Percentiles rank a stretch among this genome's conserved stretches.
phyloP scores from a whole-genome alignment of 1,140 invertebrate species.

The Lasaia peninsularis region DNA sequence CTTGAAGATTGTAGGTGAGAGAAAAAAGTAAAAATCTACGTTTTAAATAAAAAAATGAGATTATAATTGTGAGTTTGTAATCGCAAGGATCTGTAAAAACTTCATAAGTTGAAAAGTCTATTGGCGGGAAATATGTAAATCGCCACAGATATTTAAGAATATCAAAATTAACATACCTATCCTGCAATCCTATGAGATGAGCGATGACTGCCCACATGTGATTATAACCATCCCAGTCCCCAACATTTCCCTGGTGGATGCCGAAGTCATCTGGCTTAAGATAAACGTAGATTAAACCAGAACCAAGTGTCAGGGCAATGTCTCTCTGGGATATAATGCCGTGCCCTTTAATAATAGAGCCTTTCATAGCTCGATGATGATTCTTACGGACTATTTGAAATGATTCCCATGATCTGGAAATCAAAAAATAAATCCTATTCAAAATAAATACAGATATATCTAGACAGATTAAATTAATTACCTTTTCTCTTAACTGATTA shows the following conservation, averaged over 20 bases:
- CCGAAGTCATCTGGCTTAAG: neutral
- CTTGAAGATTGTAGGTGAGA: too few species aligned
- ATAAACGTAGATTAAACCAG: neutral
- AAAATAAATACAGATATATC: too few species aligned
- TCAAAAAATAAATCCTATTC: neutral
- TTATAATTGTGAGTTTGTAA: too few species aligned
- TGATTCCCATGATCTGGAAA: neutral
- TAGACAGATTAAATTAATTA: too few species aligned
- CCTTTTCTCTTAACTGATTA: too few species aligned
- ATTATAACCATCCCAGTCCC: neutral
- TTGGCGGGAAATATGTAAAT: too few species aligned
- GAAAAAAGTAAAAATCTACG: too few species aligned
- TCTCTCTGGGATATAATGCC: conserved; percentile 4
- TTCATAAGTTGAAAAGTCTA: too few species aligned
- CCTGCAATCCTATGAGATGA: neutral
- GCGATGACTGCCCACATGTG: neutral
- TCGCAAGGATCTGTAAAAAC: too few species aligned
- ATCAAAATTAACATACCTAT: neutral
- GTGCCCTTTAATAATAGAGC: neutral
- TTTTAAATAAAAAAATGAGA: too few species aligned
- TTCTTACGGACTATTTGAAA: neutral
- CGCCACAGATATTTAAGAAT: too few species aligned
- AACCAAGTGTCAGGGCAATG: neutral
- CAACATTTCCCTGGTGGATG: neutral
- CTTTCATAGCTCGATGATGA: neutral